A percentile compares a stretch with the other conserved stretches of the same genome.
Conservation (phyloP, 2,888 invertebrate species). For the Orthosia incerta region DNA sequence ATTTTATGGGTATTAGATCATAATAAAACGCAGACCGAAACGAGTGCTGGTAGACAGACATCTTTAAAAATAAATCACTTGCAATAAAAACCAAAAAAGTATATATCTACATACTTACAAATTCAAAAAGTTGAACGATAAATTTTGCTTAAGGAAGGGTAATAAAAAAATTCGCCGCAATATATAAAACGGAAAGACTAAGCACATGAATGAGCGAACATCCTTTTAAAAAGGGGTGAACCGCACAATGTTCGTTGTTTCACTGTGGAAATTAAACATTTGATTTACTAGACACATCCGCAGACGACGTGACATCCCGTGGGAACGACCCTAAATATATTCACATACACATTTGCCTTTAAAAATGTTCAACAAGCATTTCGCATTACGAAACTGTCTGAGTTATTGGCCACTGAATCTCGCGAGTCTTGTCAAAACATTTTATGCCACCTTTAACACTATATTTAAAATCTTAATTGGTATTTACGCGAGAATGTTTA, state of each 20-base stretch:
- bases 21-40: not conserved
- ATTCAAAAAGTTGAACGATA: constrained; percentile 54
- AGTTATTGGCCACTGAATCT: constrained; percentile 73
- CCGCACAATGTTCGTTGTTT: constrained; percentile 81
- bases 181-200: constrained; percentile 63
- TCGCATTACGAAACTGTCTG: constrained; percentile 72
- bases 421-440: constrained; percentile 67
- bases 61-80: constrained; percentile 37
- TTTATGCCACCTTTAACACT: constrained; percentile 76
- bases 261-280: constrained; percentile 86
- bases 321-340: constrained; percentile 75
- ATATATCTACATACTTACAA: constrained; percentile 34
- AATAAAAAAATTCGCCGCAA: constrained; percentile 62
- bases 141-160: constrained; percentile 54
- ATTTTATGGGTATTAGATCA: constrained; percentile 6
- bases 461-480: constrained; percentile 78
- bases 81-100: constrained; percentile 32
- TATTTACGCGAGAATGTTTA: constrained; percentile 65
- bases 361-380: constrained; percentile 79
- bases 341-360: constrained; percentile 74
- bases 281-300: constrained; percentile 85
- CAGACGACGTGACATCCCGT: constrained; percentile 78
- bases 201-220: constrained; percentile 63
- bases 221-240: constrained; percentile 75
- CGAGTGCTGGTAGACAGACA: not conserved